Conservation (phyloP, 2,113 vertebrate genomes). For the Turdus rufiventris region DNA sequence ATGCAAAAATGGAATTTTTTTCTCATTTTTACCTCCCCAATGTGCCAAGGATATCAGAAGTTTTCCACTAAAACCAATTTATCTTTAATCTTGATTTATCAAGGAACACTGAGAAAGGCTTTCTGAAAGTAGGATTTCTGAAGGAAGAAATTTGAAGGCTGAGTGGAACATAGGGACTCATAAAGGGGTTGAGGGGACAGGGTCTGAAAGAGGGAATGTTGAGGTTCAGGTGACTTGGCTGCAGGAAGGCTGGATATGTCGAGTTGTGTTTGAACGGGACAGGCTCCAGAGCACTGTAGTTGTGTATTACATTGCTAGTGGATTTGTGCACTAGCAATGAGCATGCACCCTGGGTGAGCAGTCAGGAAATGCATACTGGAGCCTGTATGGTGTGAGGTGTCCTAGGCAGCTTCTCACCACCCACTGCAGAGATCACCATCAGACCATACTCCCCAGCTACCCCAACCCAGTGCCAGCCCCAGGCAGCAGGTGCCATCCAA, state of each 20-base stretch:
- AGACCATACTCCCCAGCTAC: not conserved
- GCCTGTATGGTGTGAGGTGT: not conserved
- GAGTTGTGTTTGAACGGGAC: not conserved
- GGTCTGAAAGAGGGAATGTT: not conserved
- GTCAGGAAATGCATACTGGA: not conserved
- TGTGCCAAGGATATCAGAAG: not conserved
- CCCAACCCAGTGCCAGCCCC: not conserved
- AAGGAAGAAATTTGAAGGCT: constrained; percentile 12
- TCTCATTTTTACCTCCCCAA: not conserved
- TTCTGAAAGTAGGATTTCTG: constrained; percentile 38
- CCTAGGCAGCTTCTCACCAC: not conserved
- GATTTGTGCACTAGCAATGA: not conserved
- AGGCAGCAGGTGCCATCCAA: not conserved
- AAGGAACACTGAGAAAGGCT: not conserved
- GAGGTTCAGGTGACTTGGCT: not conserved
- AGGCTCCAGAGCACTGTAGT: not conserved
- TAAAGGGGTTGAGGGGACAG: not conserved
- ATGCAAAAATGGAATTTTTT: not conserved
- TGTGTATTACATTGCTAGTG: not conserved
- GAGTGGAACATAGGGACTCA: not conserved
- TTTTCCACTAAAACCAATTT: not conserved
- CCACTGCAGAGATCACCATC: not conserved
- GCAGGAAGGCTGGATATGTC: not conserved
- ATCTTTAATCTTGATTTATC: not conserved
- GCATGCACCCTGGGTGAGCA: not conserved